A percentile compares a stretch with the other conserved stretches of the same genome.
Evolutionary conservation across 2,797 vertebrate species (phyloP).

Genomic region (Myotis findleyi): DNA sequence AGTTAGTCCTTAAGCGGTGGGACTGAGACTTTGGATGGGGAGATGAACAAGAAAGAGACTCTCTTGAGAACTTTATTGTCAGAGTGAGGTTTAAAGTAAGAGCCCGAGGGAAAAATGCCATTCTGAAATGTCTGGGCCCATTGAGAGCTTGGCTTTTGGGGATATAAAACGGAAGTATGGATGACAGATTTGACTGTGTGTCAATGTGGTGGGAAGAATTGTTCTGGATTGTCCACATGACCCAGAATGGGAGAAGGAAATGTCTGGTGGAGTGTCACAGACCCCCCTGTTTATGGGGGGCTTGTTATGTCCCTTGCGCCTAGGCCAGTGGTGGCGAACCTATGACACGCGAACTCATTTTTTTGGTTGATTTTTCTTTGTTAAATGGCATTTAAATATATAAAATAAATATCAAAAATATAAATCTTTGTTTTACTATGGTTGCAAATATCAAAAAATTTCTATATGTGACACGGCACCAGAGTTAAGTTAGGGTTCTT

Average conservation of each 20-base stretch:
- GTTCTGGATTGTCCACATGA: background rate
- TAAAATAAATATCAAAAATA: too few species aligned
- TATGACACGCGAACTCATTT: too few species aligned
- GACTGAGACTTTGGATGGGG: background rate
- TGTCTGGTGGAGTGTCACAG: background rate
- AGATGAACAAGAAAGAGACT: background rate
- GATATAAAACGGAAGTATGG: background rate
- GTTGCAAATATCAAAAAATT: too few species aligned
- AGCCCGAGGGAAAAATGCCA: background rate
- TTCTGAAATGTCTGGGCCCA: background rate
- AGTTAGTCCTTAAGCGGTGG: background rate
- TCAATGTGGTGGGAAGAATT: background rate
- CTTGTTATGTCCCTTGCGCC: background rate
- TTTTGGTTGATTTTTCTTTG: too few species aligned
- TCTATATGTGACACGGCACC: too few species aligned
- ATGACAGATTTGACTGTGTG: background rate
- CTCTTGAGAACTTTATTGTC: background rate
- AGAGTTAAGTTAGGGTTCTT: too few species aligned
- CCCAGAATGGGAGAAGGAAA: background rate
- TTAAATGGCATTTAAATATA: too few species aligned
- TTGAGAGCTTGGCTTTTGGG: background rate
- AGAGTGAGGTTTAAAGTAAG: conserved; percentile 18
- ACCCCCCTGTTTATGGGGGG: background rate
- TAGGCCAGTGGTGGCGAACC: background rate
- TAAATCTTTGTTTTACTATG: too few species aligned